Base-by-base conservation (phyloP, 2,797 vertebrate genomes). In the Hypotaenidia philippensis region DNA sequence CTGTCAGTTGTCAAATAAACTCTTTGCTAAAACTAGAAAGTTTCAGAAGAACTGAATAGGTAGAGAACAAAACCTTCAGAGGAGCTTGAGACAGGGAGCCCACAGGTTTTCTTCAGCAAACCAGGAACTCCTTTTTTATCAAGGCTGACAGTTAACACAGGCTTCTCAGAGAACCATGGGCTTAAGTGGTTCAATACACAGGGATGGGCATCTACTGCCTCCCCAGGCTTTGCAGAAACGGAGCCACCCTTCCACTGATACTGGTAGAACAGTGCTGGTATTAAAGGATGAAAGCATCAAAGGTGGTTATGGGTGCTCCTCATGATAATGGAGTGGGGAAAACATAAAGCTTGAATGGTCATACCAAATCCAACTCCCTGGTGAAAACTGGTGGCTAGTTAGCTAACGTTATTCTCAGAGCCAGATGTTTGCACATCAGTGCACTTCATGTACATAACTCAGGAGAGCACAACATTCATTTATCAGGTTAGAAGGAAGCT, bases 401-500 rank as follows among this genome's bases (percentile, higher is more conserved):
- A 79, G 83, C 68, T 36, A 82, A 47, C 1, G 0, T 29, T 47
- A 47, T 55, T 72, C 47, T 82, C 69, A 79, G 68, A 65, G 53
- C 6, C 78, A 76, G 47, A 63, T 10, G 4, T 66, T 76, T 21
- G 16, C 32, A 53, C 50, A 77, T 91, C 56, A 77, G 45, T 79
- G 71, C 25, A 16, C n/a, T 79, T 75, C 68, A 81, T 5, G 21
- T 36, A 53, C 2, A 8, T 75, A 89, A 79, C 56, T 50, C 60
- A 71, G 50, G 40, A 71, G 2, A 74, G 49, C 59, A 77, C 22
- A 63, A 56, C 11, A 29, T 63, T 60, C 56, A 83, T 82, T 76
- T 87, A 92, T 65, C 68, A 74, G 32, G 49, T 60, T 64, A 68
- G 84, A 91, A 96, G 89, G 49, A 78, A 95, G 38, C 40, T 83